Percentiles rank a stretch among this genome's conserved stretches.
Evolutionary conservation across 2,797 vertebrate species (phyloP).

Genomic region (Pseudocheirus occidentalis): DNA sequence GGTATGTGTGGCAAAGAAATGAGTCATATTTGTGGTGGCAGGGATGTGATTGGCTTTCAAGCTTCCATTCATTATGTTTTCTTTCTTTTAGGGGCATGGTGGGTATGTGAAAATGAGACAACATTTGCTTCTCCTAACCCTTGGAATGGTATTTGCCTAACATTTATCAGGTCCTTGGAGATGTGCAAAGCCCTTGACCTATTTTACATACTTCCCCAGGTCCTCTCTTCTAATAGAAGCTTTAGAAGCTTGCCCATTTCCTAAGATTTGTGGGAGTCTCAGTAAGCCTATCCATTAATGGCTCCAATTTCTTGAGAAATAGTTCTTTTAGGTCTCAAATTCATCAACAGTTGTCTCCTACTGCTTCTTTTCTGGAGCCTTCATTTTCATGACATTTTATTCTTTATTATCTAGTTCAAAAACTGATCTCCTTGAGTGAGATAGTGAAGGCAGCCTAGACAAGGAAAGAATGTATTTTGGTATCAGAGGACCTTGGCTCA

Average conservation of each 20-base stretch:
- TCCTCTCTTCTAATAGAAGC: not conserved
- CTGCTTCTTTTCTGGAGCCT: not conserved
- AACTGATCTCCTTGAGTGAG: not conserved
- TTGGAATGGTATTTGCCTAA: not conserved
- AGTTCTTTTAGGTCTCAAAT: not conserved
- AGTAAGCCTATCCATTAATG: not conserved
- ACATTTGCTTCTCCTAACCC: not conserved
- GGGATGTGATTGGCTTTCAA: not conserved
- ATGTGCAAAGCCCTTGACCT: not conserved
- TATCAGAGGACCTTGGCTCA: not conserved
- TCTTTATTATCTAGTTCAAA: not conserved
- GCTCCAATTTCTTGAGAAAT: not conserved
- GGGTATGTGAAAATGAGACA: not conserved
- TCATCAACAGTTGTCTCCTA: not conserved
- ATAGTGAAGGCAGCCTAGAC: not conserved
- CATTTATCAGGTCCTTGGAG: not conserved
- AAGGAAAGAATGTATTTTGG: not conserved
- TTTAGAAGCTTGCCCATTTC: not conserved
- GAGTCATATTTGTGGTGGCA: not conserved
- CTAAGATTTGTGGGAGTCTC: not conserved
- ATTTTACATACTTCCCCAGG: not conserved
- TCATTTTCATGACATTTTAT: not conserved
- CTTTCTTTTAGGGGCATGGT: not conserved
- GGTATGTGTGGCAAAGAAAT: not conserved
- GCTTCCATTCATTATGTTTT: not conserved